phyloP scores from a whole-genome alignment of 1,140 invertebrate species.

The Drosophila athabasca region DNA sequence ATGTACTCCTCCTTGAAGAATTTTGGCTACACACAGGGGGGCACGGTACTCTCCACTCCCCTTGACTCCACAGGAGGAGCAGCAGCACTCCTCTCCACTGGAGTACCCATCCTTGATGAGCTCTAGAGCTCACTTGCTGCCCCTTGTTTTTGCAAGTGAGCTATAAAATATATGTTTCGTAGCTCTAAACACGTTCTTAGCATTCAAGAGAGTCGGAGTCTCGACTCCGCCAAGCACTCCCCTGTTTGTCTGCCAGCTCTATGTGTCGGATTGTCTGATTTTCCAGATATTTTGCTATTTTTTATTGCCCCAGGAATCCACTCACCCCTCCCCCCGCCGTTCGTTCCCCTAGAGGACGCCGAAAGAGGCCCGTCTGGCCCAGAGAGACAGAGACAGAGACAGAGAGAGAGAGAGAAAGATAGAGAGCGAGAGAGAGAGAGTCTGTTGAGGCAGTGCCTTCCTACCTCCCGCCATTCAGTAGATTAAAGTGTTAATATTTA shows the following conservation, averaged over 20 bases:
- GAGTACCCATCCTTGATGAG: slow-evolving; percentile 5
- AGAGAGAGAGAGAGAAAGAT: neutral
- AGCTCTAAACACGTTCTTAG: slow-evolving; percentile 60
- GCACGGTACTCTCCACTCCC: no score
- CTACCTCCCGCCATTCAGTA: slow-evolving; percentile 66
- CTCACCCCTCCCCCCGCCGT: no score
- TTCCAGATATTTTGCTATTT: slow-evolving; percentile 78
- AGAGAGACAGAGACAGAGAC: slow-evolving; percentile 2
- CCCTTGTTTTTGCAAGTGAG: slow-evolving; percentile 24
- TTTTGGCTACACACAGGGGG: neutral
- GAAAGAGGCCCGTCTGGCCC: neutral
- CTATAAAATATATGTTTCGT: slow-evolving; percentile 37
- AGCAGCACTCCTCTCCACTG: neutral
- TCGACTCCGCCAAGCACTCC: slow-evolving; percentile 1
- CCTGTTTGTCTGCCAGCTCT: slow-evolving; percentile 40
- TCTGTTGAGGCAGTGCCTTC: slow-evolving; percentile 42
- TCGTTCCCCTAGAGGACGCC: slow-evolving; percentile 11
- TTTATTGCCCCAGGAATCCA: slow-evolving; percentile 69
- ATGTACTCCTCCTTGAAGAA: slow-evolving; percentile 2
- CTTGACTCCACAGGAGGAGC: no score
- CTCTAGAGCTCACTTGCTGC: no score
- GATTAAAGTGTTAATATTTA: slow-evolving; percentile 80
- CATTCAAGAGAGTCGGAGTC: slow-evolving; percentile 51
- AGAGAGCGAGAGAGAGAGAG: slow-evolving; percentile 1
- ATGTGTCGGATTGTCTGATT: slow-evolving; percentile 64